These are phyloP conservation scores for Caenorhabditis plicata DNA, from an alignment of 2,888 invertebrate genomes.

Conservation along the genomic window DNA sequence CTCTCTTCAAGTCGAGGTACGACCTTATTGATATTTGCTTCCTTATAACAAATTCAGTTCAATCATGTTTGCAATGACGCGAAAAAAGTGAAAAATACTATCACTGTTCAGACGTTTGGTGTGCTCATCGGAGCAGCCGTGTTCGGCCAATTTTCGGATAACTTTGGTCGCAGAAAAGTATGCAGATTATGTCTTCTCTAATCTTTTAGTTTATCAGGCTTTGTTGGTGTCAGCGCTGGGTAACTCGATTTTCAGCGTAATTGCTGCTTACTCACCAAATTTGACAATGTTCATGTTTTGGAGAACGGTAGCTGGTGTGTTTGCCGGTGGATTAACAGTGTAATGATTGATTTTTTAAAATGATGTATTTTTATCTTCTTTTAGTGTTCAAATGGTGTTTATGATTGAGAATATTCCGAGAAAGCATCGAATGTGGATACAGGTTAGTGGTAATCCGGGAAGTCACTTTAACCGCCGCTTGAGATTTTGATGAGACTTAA, in stretches of 20 bases:
- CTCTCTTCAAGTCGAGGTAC: slow-evolving; percentile 33
- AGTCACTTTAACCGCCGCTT: too few species aligned
- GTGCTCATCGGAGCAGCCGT: slow-evolving; percentile 51
- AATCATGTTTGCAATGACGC: slow-evolving; percentile 38
- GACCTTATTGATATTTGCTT: background rate
- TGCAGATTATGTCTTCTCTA: background rate
- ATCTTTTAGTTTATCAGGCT: too few species aligned
- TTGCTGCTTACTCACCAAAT: slow-evolving; percentile 19
- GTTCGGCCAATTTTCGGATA: slow-evolving; percentile 55
- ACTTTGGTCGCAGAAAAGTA: slow-evolving; percentile 41
- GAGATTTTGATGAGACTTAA: too few species aligned
- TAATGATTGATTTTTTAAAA: slow-evolving; percentile 9
- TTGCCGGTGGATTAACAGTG: slow-evolving; percentile 32
- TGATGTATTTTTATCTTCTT: background rate
- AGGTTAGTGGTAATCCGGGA: slow-evolving; percentile 4
- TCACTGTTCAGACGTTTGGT: slow-evolving; percentile 52
- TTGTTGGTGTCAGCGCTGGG: slow-evolving; percentile 19
- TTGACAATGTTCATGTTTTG: slow-evolving; percentile 20
- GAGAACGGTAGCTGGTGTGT: slow-evolving; percentile 26
- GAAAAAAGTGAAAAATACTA: slow-evolving; percentile 41
- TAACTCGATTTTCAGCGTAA: slow-evolving; percentile 16
- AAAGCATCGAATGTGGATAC: slow-evolving; percentile 55
- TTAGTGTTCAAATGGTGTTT: slow-evolving; percentile 52
- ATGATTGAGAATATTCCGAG: slow-evolving; percentile 60
- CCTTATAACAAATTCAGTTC: slow-evolving; percentile 30